These are phyloP conservation scores for Nibea coibor DNA, from an alignment of 2,113 vertebrate genomes.

Conservation along the genomic window DNA sequence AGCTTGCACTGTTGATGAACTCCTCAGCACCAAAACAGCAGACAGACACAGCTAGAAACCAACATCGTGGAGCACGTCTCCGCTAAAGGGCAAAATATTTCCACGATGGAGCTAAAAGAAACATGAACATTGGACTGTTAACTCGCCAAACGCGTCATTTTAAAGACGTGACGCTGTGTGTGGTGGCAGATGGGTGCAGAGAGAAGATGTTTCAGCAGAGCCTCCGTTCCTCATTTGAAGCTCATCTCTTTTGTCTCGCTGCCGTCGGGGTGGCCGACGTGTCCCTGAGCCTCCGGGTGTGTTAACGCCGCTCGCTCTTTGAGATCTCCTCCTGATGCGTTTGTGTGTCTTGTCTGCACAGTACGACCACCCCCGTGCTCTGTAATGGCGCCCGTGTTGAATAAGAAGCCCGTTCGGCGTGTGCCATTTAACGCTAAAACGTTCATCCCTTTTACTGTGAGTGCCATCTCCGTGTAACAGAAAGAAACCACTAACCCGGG, in stretches of 20 bases:
- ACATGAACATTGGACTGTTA: background rate
- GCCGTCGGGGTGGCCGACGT: background rate
- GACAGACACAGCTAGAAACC: background rate
- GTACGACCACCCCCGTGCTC: conserved; percentile 8
- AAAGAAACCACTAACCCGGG: conserved; percentile 3
- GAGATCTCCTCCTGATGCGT: conserved; percentile 14
- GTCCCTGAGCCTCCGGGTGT: conserved; percentile 25
- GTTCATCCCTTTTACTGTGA: background rate
- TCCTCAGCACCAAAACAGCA: background rate
- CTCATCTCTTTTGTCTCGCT: conserved; percentile 29
- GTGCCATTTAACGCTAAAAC: conserved; percentile 14
- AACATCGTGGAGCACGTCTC: background rate
- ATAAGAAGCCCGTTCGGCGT: conserved; percentile 31
- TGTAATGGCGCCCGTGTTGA: conserved; percentile 5
- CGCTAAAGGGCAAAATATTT: background rate
- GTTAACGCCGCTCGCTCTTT: conserved; percentile 29
- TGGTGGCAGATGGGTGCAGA: background rate
- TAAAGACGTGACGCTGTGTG: too few species aligned
- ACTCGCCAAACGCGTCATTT: too few species aligned
- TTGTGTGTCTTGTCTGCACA: conserved; percentile 29
- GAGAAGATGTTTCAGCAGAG: background rate
- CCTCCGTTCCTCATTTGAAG: conserved; percentile 13
- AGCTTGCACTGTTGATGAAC: too few species aligned
- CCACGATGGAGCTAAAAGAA: background rate
- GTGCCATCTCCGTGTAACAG: background rate